Base-by-base conservation (phyloP, 2,113 vertebrate species). In the Centropristis striata region DNA sequence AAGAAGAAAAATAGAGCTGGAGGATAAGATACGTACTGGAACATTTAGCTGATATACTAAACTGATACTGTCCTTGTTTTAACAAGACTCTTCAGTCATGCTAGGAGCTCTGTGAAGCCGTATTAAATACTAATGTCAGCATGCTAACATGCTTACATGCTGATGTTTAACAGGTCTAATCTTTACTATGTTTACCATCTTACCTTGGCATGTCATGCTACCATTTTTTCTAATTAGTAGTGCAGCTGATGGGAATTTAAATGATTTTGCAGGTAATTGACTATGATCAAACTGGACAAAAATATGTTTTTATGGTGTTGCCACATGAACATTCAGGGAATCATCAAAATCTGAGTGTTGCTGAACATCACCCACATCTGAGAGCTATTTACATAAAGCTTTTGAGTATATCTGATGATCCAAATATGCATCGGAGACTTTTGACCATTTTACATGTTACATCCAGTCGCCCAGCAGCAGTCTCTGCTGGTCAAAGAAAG, bases 1-100 rank as follows among this genome's bases (percentile, higher is more conserved):
- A 94, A 93, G 93, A 51, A 61, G 57, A 65, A 32, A 92, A 93
- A 93, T n/a, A 57, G 23, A 69, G 37, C 37, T 14, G 41, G n/a
- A 54, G 12, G 44, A 6, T 25, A 57, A 63, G 16, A 18, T 67
- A 37, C 3, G 55, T 16, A 68, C 14, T 14, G 12, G 14, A 70
- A 32, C 15, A 78, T 75, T 78, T 58, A 59, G 0, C 16, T 70
- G 36, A 64, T 28, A 21, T 27, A 32, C 66, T 44, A 58, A 73
- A 20, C 44, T 44, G 36, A 69, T 25, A 36, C 16, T 61, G 32
- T 21, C 46, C 21, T 10, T 51, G 25, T 14, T 37, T 10, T 25
- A 49, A 39, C 1, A n/a, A 37, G 55, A 58, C 18, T 41, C 42
- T 55, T 10, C 5, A 58, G 23, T n/a, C 27, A 65, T 32, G 18